Conservation (phyloP, 2,113 vertebrate species). For the Edolisoma coerulescens region DNA sequence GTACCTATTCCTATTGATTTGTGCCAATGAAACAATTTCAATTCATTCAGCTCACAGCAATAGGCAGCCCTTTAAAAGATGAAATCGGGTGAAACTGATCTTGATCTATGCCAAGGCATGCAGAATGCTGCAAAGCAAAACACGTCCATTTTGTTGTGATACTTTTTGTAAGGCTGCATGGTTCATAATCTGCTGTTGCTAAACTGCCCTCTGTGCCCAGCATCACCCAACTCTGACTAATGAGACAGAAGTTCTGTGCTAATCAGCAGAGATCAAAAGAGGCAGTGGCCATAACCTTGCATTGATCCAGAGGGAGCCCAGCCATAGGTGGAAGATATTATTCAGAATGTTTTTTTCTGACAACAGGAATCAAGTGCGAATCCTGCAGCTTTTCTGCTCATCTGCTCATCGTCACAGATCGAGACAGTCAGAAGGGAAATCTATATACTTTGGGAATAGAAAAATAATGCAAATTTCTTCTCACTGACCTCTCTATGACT, state of each 20-base stretch:
- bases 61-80: neutral
- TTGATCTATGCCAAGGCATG: neutral
- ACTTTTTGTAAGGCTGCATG: neutral
- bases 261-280: neutral
- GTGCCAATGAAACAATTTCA: neutral
- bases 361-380: neutral
- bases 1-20: neutral
- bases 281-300: neutral
- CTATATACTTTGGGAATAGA: neutral
- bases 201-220: neutral
- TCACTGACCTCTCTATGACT: neutral
- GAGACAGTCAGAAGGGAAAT: neutral
- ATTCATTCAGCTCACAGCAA: neutral
- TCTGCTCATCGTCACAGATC: neutral
- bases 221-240: neutral
- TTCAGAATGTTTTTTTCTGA: neutral
- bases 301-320: neutral
- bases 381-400: neutral
- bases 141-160: neutral
- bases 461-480: neutral
- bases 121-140: neutral
- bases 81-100: neutral
- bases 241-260: neutral
- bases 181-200: neutral
- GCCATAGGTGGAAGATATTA: neutral